These are phyloP conservation scores for Pristiophorus japonicus DNA, from an alignment of 2,113 vertebrate species.

Conservation along the genomic window DNA sequence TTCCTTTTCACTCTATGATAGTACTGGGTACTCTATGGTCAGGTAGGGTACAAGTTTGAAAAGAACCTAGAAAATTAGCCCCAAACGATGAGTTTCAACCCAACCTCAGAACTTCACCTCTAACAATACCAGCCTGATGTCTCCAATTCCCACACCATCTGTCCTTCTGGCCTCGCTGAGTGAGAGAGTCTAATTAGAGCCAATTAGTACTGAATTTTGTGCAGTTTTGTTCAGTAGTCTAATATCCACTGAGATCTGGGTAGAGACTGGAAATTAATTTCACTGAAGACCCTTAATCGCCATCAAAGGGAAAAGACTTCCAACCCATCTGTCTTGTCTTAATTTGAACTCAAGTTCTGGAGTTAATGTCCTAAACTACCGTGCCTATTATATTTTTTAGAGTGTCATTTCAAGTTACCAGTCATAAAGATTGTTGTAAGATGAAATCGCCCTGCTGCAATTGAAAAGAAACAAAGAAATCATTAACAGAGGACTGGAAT, in stretches of 20 bases:
- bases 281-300: slow-evolving; percentile 15
- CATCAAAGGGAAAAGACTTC: not conserved
- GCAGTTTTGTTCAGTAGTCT: slow-evolving; percentile 23
- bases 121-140: not conserved
- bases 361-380: not conserved
- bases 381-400: not conserved
- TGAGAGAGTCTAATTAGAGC: slow-evolving; percentile 25
- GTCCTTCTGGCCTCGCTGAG: not conserved
- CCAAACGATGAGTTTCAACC: not conserved
- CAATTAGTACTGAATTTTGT: slow-evolving; percentile 29
- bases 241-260: slow-evolving; percentile 17
- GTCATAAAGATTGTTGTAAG: not conserved
- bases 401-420: not conserved
- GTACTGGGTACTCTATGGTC: not conserved
- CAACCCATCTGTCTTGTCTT: slow-evolving; percentile 10
- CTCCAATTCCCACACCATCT: slow-evolving; percentile 15
- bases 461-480: not conserved
- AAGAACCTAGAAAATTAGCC: not conserved
- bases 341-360: not conserved
- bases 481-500: not conserved
- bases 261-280: slow-evolving; percentile 12
- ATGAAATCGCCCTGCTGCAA: not conserved
- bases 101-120: not conserved
- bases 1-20: not conserved
- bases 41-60: not conserved